Base-by-base conservation (phyloP, 1,140 invertebrate species). In the Triops longicaudatus region DNA sequence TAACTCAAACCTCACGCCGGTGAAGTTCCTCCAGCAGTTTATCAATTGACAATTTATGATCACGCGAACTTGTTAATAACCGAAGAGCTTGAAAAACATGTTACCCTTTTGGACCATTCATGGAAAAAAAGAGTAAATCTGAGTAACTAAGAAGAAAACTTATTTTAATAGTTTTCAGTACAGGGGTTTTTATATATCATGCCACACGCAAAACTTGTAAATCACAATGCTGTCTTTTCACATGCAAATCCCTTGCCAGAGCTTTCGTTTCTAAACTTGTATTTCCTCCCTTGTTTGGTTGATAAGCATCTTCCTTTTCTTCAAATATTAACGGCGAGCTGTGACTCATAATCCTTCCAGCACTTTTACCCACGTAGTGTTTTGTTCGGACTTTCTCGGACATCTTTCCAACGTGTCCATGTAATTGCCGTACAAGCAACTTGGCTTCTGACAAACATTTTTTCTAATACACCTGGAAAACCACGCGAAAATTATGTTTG, bases 1-100 rank as follows among this genome's bases (percentile, higher is more conserved):
- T 63, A 63, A 63, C 50, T 63, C 50, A 63, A 63, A 63, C 50
- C 50, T 63, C 50, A 63, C 50, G 50, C 50, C 50, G 6, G 50
- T 63, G 5, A 63, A 63, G 31, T 37, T 7, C 50, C 50, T 63
- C 22, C 22, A 22, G 50, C 50, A 22, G 50, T 63, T 37, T 63
- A 63, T 63, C 50, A 63, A 22, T 63, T 63, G 14, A n/a, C 50
- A 63, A 63, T 63, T 63, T 63, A 63, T 14, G 14, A 63, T 14
- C 50, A 63, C 50, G 50, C 50, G 22, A 63, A n/a, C 17, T 37
- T 37, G 31, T 37, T 37, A 37, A 37, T 37, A 37, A 37, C 2
- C 31, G 31, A 37, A 37, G 7, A 37, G 31, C 7, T 37, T 37
- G 7, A 7, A 4, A 37, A 37, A 7, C 31, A 37, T 7, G 31